These are phyloP conservation scores for Garrulus glandarius DNA, from an alignment of 2,797 vertebrate genomes.

Conservation along the genomic window DNA sequence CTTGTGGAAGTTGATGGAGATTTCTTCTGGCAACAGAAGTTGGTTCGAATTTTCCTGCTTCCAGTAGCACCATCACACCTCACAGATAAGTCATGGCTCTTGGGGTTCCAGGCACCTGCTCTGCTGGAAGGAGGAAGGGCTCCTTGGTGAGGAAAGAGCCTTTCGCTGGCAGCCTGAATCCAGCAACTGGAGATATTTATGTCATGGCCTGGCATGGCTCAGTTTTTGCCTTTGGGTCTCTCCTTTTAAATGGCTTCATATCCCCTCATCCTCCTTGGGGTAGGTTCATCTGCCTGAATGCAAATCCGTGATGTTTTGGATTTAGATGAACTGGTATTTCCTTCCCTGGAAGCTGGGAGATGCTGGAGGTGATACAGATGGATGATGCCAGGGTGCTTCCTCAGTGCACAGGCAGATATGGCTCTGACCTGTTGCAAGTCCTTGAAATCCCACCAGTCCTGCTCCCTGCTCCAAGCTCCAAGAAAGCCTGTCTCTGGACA, in stretches of 20 bases:
- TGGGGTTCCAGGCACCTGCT: not conserved
- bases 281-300: not conserved
- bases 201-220: not conserved
- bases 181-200: slow-evolving; percentile 3
- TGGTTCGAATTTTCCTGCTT: not conserved
- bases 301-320: not conserved
- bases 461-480: not conserved
- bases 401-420: not conserved
- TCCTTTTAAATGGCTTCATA: not conserved
- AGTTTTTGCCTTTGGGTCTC: slow-evolving; percentile 18
- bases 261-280: accelerated
- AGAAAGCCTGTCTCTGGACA: not conserved
- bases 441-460: not conserved
- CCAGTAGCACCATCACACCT: accelerated
- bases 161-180: slow-evolving; percentile 49
- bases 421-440: not conserved
- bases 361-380: not conserved
- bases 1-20: not conserved
- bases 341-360: not conserved
- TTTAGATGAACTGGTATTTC: not conserved
- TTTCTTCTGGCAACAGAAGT: not conserved
- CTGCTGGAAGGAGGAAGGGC: not conserved
- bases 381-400: not conserved
- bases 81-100: not conserved
- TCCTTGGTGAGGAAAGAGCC: not conserved